phyloP scores from a whole-genome alignment of 1,140 invertebrate genomes.

The Proales similis region DNA sequence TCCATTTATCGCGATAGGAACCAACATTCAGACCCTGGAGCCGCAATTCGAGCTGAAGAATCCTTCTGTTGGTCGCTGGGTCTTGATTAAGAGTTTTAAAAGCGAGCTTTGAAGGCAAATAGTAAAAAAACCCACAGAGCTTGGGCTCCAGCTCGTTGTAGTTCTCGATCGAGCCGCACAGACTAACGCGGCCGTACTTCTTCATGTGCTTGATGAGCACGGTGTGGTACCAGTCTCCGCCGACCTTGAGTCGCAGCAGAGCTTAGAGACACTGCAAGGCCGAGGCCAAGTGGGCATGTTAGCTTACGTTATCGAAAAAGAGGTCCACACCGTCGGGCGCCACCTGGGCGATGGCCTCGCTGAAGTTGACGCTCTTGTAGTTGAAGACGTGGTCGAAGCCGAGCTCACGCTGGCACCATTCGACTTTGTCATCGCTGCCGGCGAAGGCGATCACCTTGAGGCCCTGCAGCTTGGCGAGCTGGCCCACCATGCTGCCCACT shows the following conservation, averaged over 20 bases:
- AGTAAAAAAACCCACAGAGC: conserved; percentile 6
- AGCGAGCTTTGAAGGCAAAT: neutral
- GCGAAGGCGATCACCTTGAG: conserved; percentile 65
- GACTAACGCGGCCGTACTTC: conserved; percentile 38
- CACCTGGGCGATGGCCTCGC: conserved; percentile 56
- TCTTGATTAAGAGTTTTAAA: conserved; percentile 22
- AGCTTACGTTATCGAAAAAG: conserved; percentile 66
- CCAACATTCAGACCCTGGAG: conserved; percentile 40
- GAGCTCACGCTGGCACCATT: conserved; percentile 61
- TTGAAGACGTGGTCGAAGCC: conserved; percentile 65
- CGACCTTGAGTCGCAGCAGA: conserved; percentile 39
- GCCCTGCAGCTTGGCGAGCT: conserved; percentile 63
- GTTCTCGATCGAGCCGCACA: conserved; percentile 41
- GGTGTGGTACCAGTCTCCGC: conserved; percentile 39
- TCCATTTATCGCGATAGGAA: conserved; percentile 48
- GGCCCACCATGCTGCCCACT: conserved; percentile 65
- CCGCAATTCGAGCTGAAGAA: conserved; percentile 39
- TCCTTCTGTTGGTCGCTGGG: conserved; percentile 13
- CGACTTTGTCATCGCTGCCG: conserved; percentile 63
- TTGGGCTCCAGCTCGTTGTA: conserved; percentile 37
- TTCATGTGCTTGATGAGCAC: conserved; percentile 40
- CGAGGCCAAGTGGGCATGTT: neutral
- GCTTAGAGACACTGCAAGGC: neutral
- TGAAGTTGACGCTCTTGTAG: conserved; percentile 61
- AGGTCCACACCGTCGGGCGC: conserved; percentile 64